Evolutionary conservation across 1,140 invertebrate genomes (phyloP).

Genomic region (Oreohelix idahoensis): DNA sequence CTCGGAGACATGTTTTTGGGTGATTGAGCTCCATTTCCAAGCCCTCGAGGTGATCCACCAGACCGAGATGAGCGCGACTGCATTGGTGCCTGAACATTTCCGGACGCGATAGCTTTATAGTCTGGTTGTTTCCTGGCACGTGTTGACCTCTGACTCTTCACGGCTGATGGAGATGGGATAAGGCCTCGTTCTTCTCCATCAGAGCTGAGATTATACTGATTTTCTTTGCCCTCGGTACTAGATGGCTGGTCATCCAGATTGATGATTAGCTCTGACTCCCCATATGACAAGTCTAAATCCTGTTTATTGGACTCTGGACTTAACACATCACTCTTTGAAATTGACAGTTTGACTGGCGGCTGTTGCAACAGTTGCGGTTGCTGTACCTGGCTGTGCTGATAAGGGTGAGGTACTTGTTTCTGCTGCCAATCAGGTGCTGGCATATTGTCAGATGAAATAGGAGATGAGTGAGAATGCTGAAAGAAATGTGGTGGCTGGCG

Average conservation of each 20-base stretch:
- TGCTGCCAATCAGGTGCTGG: slow-evolving; percentile 8
- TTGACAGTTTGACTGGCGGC: not conserved
- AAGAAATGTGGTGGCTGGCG: not conserved
- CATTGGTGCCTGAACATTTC: slow-evolving; percentile 48
- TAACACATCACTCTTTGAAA: slow-evolving; percentile 32
- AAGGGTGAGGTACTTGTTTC: not conserved
- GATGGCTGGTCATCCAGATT: slow-evolving; percentile 45
- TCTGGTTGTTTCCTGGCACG: slow-evolving; percentile 52
- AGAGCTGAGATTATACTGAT: slow-evolving; percentile 40
- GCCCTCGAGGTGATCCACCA: slow-evolving; percentile 46
- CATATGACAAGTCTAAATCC: slow-evolving; percentile 46
- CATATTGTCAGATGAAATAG: not conserved
- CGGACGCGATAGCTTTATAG: slow-evolving; percentile 59
- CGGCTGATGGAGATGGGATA: slow-evolving; percentile 26
- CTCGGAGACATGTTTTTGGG: slow-evolving; percentile 55
- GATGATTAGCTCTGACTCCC: slow-evolving; percentile 46
- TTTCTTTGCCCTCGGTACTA: slow-evolving; percentile 41
- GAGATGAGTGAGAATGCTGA: not conserved
- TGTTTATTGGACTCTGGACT: slow-evolving; percentile 44
- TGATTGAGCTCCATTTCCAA: slow-evolving; percentile 47
- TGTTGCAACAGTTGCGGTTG: not conserved
- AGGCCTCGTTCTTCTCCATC: slow-evolving; percentile 39
- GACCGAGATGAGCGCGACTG: slow-evolving; percentile 43
- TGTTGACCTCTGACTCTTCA: slow-evolving; percentile 47
- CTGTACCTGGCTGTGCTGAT: not conserved